Evolutionary conservation across 2,113 vertebrate species (phyloP), one percentile per base, ranked within the genome.

Genomic region (Scalopus aquaticus): DNA sequence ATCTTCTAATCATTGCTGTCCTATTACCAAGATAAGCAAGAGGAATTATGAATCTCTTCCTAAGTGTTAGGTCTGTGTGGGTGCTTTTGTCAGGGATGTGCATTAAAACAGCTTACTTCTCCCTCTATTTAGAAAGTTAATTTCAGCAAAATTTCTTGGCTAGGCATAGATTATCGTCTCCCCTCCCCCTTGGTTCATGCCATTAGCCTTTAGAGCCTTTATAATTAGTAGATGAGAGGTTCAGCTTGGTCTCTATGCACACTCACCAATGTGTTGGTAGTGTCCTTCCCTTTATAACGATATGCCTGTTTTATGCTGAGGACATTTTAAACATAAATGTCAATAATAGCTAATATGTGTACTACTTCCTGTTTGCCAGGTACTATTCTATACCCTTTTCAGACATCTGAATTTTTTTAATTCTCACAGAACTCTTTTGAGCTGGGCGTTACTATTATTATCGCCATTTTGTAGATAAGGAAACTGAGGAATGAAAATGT

Each of bases 311-410:
- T 88, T 70, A 73, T 86, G 5, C 11, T 16, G 91, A 79, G 10
- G 39, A 54, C 4, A 88, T 64, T 85, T 94, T 95, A 95, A 54
- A 90, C 62, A 84, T 89, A 84, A 83, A 49, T 64, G 11, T 79
- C 83, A 32, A 37, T 78, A 65, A n/a, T 77, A 95, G 46, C 62
- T 72, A 82, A 72, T 81, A 77, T 20, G 24, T 83, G 79, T 0
- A 83, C 35, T 32, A 60, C 65, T 86, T 85, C 56, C 49, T 62
- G 8, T 87, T 80, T 82, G 30, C 67, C 51, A 65, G 51, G 39
- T 73, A 60, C 56, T 24, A 22, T 92, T 87, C 24, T 91, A 44
- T 89, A n/a, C 6, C 12, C n/a, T 92, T 60, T 24, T n/a, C n/a
- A 82, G 22, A 24, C 7, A 22, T n/a, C 13, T 84, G 13, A 87